Conservation (phyloP, 2,888 invertebrate species). For the Heliconius ismenius region DNA sequence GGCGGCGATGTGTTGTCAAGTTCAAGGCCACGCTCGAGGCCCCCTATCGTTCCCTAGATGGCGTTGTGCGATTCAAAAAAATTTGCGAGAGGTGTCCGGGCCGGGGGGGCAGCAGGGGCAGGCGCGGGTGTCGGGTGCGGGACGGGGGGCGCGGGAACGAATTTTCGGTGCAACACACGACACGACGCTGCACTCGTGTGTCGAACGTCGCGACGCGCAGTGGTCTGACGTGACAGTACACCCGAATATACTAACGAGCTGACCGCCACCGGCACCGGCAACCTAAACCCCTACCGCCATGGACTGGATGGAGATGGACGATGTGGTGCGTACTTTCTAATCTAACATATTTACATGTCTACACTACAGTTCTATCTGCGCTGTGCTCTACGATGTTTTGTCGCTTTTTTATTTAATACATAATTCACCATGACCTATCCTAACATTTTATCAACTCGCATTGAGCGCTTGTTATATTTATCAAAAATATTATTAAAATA, state of each 20-base stretch:
- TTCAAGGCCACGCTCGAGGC: constrained; percentile 76
- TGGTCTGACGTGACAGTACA: constrained; percentile 69
- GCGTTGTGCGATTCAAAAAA: constrained; percentile 75
- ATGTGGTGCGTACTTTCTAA: constrained; percentile 71
- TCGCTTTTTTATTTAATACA: constrained; percentile 48
- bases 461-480: constrained; percentile 27
- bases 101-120: constrained; percentile 53
- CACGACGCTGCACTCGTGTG: constrained; percentile 78
- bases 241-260: constrained; percentile 58
- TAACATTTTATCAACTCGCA: constrained; percentile 69
- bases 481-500: constrained; percentile 24
- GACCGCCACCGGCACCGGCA: constrained; percentile 57
- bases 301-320: constrained; percentile 81
- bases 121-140: constrained; percentile 47
- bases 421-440: constrained; percentile 76
- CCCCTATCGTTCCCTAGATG: constrained; percentile 72
- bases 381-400: constrained; percentile 19
- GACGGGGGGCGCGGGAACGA: constrained; percentile 73
- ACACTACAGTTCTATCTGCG: background rate
- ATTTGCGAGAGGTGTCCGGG: constrained; percentile 65
- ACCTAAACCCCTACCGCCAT: constrained; percentile 68
- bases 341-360: constrained; percentile 38
- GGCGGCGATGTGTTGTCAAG: constrained; percentile 75
- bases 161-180: constrained; percentile 80
- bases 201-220: constrained; percentile 78